Base-by-base conservation (phyloP, 1,140 invertebrate genomes). In the Cydia fagiglandana region DNA sequence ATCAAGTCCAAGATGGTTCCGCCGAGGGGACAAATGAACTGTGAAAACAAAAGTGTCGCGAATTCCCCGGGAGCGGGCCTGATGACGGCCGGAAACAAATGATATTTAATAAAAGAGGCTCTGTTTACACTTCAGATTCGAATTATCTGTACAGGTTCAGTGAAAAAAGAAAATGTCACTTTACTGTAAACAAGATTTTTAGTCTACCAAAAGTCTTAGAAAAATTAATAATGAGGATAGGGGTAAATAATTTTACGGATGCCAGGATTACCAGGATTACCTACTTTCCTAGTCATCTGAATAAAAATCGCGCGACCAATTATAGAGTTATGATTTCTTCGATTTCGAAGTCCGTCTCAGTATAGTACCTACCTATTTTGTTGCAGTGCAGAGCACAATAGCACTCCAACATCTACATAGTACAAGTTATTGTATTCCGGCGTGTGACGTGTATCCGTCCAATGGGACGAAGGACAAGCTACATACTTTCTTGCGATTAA, bases 11-110 rank as follows among this genome's bases (percentile, higher is more conserved):
- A 34, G 34, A 38, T 41, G 38, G 30, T 70, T 70, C n/a, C 30
- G 66, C 66, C 30, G 64, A 68, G 66, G 34, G 34, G 17, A 70
- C 66, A 70, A 70, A 70, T 70, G 66, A 70, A 70, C 38, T 38
- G 66, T 38, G 66, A 70, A 70, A 70, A 70, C 34, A 70, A 70
- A 70, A 70, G n/a, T 38, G 24, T 70, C 13, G 45, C 45, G 66
- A 70, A 70, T 70, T 70, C 17, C 66, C 34, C 4, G 56, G 20
- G 10, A 15, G 53, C 15, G 9, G 17, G 0, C 4, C n/a, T 41
- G 66, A 70, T 70, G 38, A 70, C 24, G 66, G 66, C 30, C 15
- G 66, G 34, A 70, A 70, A 70, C n/a, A 70, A 41, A 61, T 10
- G 17, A 61, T 24, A 61, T 61, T 61, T 61, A 24, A 61, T 61